Evolutionary conservation across 2,797 vertebrate genomes (phyloP).

Genomic region (Microhierax caerulescens): DNA sequence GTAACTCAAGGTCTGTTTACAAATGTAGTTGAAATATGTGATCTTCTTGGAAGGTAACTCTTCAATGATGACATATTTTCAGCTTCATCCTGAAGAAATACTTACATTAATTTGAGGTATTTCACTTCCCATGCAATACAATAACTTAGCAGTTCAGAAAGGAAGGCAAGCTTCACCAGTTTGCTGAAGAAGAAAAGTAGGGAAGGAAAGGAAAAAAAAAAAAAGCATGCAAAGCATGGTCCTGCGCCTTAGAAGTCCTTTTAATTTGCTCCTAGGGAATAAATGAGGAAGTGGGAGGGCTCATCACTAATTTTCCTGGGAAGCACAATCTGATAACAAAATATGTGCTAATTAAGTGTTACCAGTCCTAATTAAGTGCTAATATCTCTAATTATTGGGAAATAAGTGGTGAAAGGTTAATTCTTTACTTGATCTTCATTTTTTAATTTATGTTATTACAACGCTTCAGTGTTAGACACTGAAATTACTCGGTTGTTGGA

Average conservation of each 20-base stretch:
- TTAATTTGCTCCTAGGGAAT: not conserved
- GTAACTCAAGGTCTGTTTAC: not conserved
- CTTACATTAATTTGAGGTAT: not conserved
- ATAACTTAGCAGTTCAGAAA: not conserved
- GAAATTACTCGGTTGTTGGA: not conserved
- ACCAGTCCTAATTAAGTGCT: not conserved
- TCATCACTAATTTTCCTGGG: not conserved
- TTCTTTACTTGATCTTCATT: not conserved
- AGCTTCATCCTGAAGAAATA: not conserved
- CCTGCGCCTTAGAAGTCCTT: not conserved
- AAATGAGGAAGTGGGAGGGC: not conserved
- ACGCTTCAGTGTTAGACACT: not conserved
- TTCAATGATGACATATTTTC: not conserved
- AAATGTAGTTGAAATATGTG: not conserved
- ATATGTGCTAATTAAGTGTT: not conserved
- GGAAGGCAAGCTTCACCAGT: not conserved
- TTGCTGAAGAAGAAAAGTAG: not conserved
- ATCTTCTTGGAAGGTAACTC: not conserved
- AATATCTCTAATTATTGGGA: not conserved
- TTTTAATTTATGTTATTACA: not conserved
- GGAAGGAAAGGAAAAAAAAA: not conserved
- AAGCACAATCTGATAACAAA: not conserved
- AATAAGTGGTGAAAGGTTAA: not conserved
- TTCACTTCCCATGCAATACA: not conserved
- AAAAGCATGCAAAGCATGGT: not conserved